These are phyloP conservation scores for Miltochrista miniata DNA, from an alignment of 2,888 invertebrate genomes.

Conservation along the genomic window DNA sequence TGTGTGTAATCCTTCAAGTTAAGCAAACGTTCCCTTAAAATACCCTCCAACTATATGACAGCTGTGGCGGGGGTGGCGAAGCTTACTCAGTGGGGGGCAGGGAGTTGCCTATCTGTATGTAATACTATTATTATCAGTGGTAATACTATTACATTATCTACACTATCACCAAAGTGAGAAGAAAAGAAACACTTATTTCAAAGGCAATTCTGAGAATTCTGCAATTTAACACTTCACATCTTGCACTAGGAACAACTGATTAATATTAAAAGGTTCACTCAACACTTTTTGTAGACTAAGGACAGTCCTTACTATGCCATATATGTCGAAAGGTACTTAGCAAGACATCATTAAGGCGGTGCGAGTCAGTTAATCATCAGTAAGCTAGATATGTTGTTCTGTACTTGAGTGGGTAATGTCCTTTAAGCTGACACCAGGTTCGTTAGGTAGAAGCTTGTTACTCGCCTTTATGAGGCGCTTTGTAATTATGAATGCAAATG, in stretches of 20 bases:
- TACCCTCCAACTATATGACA: too few species aligned
- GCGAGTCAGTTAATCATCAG: constrained; percentile 5
- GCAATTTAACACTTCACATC: not conserved
- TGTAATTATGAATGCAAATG: not conserved
- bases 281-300: not conserved
- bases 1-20: too few species aligned
- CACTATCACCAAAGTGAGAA: too few species aligned
- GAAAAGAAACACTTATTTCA: too few species aligned
- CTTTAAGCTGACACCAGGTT: constrained; percentile 4
- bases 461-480: not conserved
- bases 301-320: not conserved
- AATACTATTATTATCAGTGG: too few species aligned
- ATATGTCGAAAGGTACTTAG: constrained; percentile 4
- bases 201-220: too few species aligned
- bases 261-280: not conserved
- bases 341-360: constrained; percentile 11
- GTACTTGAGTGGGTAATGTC: constrained; percentile 4
- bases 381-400: constrained; percentile 1
- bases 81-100: too few species aligned
- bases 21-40: too few species aligned
- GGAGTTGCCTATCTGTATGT: too few species aligned
- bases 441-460: not conserved
- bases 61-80: too few species aligned
- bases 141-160: too few species aligned
- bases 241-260: not conserved